Evolutionary conservation across 2,113 vertebrate genomes (phyloP), one percentile per base, ranked within the genome.

Genomic region (Channa maculata): DNA sequence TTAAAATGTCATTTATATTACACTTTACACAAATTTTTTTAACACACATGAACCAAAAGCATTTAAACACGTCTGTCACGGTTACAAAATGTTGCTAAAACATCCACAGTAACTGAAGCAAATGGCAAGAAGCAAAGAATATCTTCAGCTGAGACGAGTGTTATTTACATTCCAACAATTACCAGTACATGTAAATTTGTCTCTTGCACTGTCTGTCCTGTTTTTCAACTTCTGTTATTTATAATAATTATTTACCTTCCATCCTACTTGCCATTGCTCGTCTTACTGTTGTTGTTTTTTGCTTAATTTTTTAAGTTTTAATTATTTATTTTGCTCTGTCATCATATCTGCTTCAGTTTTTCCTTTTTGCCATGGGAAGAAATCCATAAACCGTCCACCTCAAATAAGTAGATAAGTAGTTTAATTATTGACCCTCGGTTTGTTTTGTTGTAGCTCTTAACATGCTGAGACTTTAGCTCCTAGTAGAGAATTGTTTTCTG

Each of bases 371-470:
- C 39, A 48, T 41, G 37, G 2, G 37, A 69, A 3, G 7, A 74
- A 36, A 51, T 82, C 77, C 12, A 82, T 85, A 53, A 34, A 12
- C 12, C 59, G 11, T 74, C 64, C 54, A 34, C 79, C 55, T 72
- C 12, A 59, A 52, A 62, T 37, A 52, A 43, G 61, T 55, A 37
- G 57, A 67, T 83, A 60, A 8, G 85, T 82, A 54, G 13, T 76
- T 81, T 49, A 69, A 79, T 68, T 15, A 6, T 43, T 74, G 44
- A 50, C 14, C 43, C 53, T 70, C 50, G 50, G 57, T 12, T 60
- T 50, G 39, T 50, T 64, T 45, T 13, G 53, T 34, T 62, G 61
- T 45, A 54, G 51, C 50, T 39, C 9, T 67, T 64, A 50, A 43
- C 10, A 37, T 52, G 45, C 33, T 15, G 38, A 51, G 6, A 2